Conservation (phyloP, 2,113 vertebrate genomes). For the Chrysochloris asiatica region DNA sequence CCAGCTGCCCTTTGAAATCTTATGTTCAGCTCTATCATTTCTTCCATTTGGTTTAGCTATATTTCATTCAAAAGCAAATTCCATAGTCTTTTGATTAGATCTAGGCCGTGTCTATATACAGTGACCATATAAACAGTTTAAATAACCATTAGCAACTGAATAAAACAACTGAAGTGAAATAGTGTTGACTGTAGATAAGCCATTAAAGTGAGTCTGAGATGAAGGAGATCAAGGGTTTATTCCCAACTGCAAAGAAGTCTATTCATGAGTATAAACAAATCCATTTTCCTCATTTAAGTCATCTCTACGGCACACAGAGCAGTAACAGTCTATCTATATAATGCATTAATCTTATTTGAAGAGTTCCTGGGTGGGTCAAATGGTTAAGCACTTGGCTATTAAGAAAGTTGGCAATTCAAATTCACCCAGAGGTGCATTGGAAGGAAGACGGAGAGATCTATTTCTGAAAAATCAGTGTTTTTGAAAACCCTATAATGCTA, state of each 20-base stretch:
- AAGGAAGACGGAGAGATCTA: not conserved
- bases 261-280: constrained; percentile 10
- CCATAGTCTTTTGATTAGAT: not conserved
- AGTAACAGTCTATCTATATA: not conserved
- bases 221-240: not conserved
- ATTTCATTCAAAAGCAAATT: not conserved
- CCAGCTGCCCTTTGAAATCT: not conserved
- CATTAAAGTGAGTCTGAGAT: not conserved
- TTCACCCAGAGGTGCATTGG: not conserved
- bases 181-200: not conserved
- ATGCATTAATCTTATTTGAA: not conserved
- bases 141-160: not conserved
- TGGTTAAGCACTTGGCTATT: not conserved
- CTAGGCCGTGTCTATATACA: not conserved
- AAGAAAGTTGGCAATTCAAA: not conserved
- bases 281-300: not conserved
- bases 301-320: not conserved
- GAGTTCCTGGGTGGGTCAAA: not conserved
- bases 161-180: not conserved
- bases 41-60: not conserved
- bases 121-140: not conserved
- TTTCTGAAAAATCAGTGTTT: not conserved
- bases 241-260: not conserved
- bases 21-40: not conserved
- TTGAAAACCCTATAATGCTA: not conserved